Evolutionary conservation across 1,140 invertebrate genomes (phyloP).

Genomic region (Leptopilina boulardi): DNA sequence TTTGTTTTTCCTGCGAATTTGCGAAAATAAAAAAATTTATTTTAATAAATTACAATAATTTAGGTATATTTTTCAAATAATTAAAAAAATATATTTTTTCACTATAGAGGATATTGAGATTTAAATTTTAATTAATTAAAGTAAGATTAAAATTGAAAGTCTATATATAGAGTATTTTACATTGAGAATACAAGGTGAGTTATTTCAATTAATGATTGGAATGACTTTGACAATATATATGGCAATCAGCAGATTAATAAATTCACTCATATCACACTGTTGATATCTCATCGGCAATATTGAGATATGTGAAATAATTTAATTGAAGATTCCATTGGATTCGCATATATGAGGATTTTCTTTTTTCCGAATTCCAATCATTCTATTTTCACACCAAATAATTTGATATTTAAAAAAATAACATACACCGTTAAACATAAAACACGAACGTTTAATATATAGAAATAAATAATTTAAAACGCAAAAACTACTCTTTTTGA

Average conservation of each 20-base stretch:
- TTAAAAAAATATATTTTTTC: too few species aligned
- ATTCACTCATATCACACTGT: constrained; percentile 1
- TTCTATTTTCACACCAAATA: neutral
- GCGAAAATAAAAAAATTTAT: too few species aligned
- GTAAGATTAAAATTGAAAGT: neutral
- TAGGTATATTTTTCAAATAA: too few species aligned
- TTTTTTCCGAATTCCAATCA: neutral
- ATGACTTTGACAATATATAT: constrained; percentile 1
- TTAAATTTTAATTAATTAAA: neutral
- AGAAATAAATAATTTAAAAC: neutral
- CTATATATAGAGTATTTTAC: neutral
- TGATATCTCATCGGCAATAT: neutral
- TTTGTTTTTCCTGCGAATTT: too few species aligned
- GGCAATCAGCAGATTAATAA: constrained; percentile 2
- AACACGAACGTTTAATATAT: neutral
- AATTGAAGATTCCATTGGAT: neutral
- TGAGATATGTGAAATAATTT: constrained; percentile 10
- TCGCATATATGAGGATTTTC: neutral
- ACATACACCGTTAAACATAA: neutral
- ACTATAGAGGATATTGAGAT: too few species aligned
- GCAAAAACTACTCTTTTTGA: too few species aligned
- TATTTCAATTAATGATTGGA: neutral
- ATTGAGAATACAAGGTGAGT: neutral
- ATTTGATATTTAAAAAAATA: neutral
- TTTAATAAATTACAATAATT: too few species aligned